Evolutionary conservation across 2,888 invertebrate species (phyloP).

Genomic region (Dryocosmus kuriphilus): DNA sequence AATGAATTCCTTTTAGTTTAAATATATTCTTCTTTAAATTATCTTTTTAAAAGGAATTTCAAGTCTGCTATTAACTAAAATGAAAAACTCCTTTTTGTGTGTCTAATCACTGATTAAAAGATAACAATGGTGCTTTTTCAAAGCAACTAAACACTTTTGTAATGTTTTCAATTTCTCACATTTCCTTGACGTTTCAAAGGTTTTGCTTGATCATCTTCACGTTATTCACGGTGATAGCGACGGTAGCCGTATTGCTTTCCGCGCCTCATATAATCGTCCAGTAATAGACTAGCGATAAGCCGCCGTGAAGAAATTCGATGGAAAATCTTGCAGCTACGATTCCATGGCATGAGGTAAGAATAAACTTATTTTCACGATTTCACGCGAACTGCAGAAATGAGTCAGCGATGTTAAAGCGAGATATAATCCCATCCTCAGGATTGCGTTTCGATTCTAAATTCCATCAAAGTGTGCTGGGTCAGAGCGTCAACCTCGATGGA

Average conservation of each 20-base stretch:
- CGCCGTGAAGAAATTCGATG: constrained; percentile 54
- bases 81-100: neutral
- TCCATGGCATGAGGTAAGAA: constrained; percentile 61
- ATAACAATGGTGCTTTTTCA: too few species aligned
- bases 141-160: neutral
- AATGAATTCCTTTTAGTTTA: constrained; percentile 24
- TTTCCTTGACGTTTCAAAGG: constrained; percentile 78
- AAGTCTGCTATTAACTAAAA: neutral
- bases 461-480: neutral
- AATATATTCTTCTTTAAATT: constrained; percentile 38
- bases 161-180: neutral
- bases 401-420: constrained; percentile 9
- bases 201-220: constrained; percentile 98
- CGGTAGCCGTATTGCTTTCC: constrained; percentile 92
- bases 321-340: constrained; percentile 59
- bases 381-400: constrained; percentile 7
- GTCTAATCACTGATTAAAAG: neutral
- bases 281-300: constrained; percentile 80
- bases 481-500: neutral
- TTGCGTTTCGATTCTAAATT: constrained; percentile 4
- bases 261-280: constrained; percentile 97
- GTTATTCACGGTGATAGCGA: constrained; percentile 94
- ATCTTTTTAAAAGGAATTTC: neutral
- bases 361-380: constrained; percentile 25
- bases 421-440: neutral